Conservation (phyloP, 1,140 invertebrate species). For the Vanessa atalanta region DNA sequence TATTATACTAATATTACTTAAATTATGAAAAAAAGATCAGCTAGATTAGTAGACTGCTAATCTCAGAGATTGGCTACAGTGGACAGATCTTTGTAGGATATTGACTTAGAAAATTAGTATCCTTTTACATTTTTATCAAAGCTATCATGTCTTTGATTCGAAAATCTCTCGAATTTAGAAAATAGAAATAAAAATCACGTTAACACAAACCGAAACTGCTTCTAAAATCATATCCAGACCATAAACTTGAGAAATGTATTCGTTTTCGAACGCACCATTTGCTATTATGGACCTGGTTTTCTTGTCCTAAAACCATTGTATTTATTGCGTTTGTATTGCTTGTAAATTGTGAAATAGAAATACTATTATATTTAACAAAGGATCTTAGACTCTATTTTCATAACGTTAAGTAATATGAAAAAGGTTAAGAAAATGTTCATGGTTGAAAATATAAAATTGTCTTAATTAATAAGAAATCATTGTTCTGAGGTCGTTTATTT, state of each 20-base stretch:
- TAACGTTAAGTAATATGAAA: not conserved
- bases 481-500: constrained; percentile 43
- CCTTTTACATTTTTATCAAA: too few relatives aligned
- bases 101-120: too few relatives aligned
- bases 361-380: not conserved
- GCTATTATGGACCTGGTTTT: constrained; percentile 44
- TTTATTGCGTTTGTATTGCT: constrained; percentile 43
- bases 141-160: too few relatives aligned
- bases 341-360: not conserved
- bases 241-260: constrained; percentile 55
- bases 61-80: too few relatives aligned
- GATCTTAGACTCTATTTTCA: constrained; percentile 17
- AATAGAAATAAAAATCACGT: not conserved
- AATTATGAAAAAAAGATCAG: too few relatives aligned
- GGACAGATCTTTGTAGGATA: too few relatives aligned
- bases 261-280: constrained; percentile 57
- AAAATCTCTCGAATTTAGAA: too few relatives aligned
- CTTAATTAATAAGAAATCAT: constrained; percentile 41
- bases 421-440: not conserved
- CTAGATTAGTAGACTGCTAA: too few relatives aligned
- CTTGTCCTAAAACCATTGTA: constrained; percentile 46
- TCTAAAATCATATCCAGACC: constrained; percentile 43
- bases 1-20: too few relatives aligned
- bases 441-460: constrained; percentile 7
- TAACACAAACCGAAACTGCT: not conserved